Base-by-base conservation (phyloP, 2,888 invertebrate genomes). In the Ophonus ardosiacus region DNA sequence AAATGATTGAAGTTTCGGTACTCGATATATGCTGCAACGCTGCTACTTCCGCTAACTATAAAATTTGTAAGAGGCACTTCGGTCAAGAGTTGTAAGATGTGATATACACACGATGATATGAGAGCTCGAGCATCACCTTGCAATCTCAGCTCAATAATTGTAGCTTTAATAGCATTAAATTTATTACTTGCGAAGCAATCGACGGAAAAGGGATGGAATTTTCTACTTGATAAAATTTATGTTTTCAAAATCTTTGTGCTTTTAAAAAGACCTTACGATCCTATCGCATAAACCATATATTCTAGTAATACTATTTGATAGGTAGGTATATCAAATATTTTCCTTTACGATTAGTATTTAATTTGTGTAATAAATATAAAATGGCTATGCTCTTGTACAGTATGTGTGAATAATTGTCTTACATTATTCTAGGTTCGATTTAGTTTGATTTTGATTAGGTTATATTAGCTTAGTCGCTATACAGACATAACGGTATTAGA, bases 1-100 rank as follows among this genome's bases (percentile, higher is more conserved):
- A 65, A 81, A 65, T 81, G 65, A 81, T 81, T 81, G 81, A 81
- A 63, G 78, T 76, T 76, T 76, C 43, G 31, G 74, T 74, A 68
- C 68, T 51, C 21, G 74, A 74, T 74, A 74, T 74, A 74, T 51
- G 74, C 7, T 74, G 74, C 18, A 74, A 40, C 18, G 43, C 18
- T 51, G 51, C 18, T 51, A 15, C 74, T 71, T 74, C 74, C 7
- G 43, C n/a, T 74, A n/a, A 74, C 74, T 74, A 74, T 74, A 74
- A 74, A 74, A 74, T 51, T 74, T 74, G 74, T 74, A 74, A 74
- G 74, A 74, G 57, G 56, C 78, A 57, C 78, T 78, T 78, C 21
- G 43, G 59, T 57, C 78, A 78, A 78, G 78, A 56, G 74, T 40
- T 71, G 51, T 31, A 76, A 40, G 76, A 76, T 51, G 68, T 51